Base-by-base conservation (phyloP, 2,113 vertebrate species). In the Haplotaxodon microlepis region DNA sequence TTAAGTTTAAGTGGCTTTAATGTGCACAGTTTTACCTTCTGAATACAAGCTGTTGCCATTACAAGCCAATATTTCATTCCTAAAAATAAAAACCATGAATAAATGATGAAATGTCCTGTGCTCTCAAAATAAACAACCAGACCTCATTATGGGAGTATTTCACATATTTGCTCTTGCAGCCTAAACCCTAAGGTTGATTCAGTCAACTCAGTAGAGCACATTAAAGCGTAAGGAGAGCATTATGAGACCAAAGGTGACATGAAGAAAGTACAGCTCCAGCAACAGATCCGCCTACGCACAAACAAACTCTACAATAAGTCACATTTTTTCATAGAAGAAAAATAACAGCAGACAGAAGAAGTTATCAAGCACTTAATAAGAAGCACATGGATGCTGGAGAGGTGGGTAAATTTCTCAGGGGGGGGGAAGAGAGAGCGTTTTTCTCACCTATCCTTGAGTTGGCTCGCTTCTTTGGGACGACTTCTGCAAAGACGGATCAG, bases 381-480 rank as follows among this genome's bases (percentile, higher is more conserved):
- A 40, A 51, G 17, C 7, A 13, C 27, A 53, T 14, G 29, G 1
- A 51, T n/a, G 50, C 45, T 27, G 12, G 2, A 73, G 84, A 82
- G 1, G 36, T 85, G 76, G 57, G 51, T 88, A 78, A 1, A 47
- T 40, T 8, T 12, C 51, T 57, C 5, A 3, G 9, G 10, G 38
- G 10, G 1, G 2, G 0, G 0, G 2, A 3, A 24, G 24, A 24
- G 24, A 7, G 8, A n/a, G n/a, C 0, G n/a, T 16, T 40, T 63
- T 12, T 87, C 94, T 94, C 86, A 97, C 97, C 96, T 93, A 78
- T 91, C 3, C 84, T 91, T 3, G 96, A 96, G 88, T 91, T 94
- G 69, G 93, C 88, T 90, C 94, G 95, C 86, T 94, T 96, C 93
- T 97, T 97, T 80, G 95, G 96, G 69, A 88, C 69, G 86, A 95